Evolutionary conservation across 2,797 vertebrate genomes (phyloP).

Genomic region (Macropodus opercularis): DNA sequence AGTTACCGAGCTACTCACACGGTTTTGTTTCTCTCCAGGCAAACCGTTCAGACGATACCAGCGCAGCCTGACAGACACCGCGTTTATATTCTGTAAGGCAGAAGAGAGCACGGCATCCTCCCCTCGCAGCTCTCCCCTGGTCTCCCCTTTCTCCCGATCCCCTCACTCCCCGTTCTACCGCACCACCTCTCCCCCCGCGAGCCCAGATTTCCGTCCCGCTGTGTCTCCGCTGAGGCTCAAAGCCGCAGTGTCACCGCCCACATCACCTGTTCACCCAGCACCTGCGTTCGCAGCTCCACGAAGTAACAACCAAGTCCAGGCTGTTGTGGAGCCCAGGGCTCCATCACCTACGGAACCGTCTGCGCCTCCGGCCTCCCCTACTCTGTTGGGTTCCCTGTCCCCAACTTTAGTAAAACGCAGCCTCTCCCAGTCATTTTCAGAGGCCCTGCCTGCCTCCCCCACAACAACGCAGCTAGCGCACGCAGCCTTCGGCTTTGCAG

Average conservation of each 20-base stretch:
- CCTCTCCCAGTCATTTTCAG: constrained; percentile 31
- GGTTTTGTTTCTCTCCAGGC: constrained; percentile 60
- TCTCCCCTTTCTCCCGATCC: constrained; percentile 79
- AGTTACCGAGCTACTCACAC: constrained; percentile 1
- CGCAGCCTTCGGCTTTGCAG: constrained; percentile 51
- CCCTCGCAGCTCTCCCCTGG: constrained; percentile 74
- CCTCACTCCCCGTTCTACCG: constrained; percentile 61
- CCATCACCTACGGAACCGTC: constrained; percentile 55
- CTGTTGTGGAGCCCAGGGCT: constrained; percentile 34
- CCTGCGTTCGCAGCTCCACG: constrained; percentile 51
- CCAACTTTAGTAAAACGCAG: constrained; percentile 20
- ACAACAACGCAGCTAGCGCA: constrained; percentile 46
- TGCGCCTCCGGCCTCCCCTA: constrained; percentile 67
- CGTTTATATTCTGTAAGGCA: constrained; percentile 84
- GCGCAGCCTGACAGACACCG: constrained; percentile 89
- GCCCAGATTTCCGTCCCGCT: constrained; percentile 66
- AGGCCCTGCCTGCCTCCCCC: constrained; percentile 24
- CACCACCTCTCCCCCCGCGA: constrained; percentile 69
- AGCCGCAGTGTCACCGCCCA: constrained; percentile 59
- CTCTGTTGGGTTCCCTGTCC: constrained; percentile 53
- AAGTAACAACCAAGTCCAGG: constrained; percentile 35
- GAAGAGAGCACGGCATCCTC: constrained; percentile 67
- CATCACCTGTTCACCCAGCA: constrained; percentile 53
- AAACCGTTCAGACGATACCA: constrained; percentile 86
- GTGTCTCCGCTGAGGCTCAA: constrained; percentile 57